phyloP scores from a whole-genome alignment of 2,113 vertebrate genomes.

The Phodopus roborovskii region DNA sequence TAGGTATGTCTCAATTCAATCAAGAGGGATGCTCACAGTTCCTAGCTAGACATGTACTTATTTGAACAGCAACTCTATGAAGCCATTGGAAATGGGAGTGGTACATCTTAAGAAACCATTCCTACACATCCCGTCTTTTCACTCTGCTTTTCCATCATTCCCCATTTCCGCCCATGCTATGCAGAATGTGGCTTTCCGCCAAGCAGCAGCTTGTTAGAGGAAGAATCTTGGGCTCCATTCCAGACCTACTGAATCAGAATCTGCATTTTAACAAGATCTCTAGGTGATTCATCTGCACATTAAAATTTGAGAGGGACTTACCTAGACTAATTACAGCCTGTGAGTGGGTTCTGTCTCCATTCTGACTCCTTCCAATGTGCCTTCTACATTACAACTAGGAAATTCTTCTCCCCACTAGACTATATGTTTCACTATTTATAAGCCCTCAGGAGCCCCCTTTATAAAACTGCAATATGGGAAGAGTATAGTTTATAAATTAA shows the following conservation, averaged over 20 bases:
- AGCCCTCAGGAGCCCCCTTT: background rate
- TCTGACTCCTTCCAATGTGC: background rate
- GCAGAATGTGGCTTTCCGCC: slow-evolving; percentile 3
- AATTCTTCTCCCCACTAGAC: slow-evolving; percentile 28
- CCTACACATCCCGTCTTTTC: background rate
- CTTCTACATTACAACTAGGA: background rate
- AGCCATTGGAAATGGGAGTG: background rate
- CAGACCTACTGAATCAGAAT: slow-evolving; percentile 42
- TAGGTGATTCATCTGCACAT: slow-evolving; percentile 39
- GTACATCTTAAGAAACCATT: background rate
- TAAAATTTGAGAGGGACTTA: slow-evolving; percentile 54
- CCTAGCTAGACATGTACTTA: background rate
- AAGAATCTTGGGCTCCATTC: slow-evolving; percentile 6
- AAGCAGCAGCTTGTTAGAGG: slow-evolving; percentile 51
- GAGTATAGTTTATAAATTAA: background rate
- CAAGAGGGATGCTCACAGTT: background rate
- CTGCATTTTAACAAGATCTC: slow-evolving; percentile 27
- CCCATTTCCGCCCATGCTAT: background rate
- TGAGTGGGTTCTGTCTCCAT: background rate
- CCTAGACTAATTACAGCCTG: slow-evolving; percentile 15
- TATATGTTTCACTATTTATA: slow-evolving; percentile 42
- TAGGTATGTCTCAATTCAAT: background rate
- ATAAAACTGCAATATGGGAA: slow-evolving; percentile 35
- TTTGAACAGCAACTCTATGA: background rate
- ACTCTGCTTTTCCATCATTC: background rate